Percentiles rank a stretch among this genome's conserved stretches.
phyloP scores from a whole-genome alignment of 2,888 invertebrate species.

The Athalia rosae region DNA sequence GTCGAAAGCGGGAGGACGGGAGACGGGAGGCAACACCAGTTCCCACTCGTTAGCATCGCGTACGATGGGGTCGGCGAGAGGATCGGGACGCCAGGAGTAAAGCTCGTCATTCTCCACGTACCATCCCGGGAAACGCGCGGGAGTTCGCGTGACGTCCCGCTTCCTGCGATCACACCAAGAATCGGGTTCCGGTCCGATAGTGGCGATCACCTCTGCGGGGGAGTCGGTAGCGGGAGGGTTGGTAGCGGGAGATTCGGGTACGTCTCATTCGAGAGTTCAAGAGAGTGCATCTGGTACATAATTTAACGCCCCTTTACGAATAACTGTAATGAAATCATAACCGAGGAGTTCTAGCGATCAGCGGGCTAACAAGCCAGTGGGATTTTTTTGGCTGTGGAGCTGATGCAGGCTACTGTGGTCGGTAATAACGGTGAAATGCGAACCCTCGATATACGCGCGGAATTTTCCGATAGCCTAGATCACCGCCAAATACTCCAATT shows the following conservation, averaged over 20 bases:
- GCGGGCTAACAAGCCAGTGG: constrained; percentile 50
- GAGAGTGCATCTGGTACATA: constrained; percentile 41
- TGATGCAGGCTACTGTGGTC: constrained; percentile 56
- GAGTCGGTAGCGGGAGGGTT: background rate
- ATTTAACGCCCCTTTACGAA: constrained; percentile 48
- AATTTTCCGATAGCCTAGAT: constrained; percentile 54
- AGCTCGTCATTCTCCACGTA: background rate
- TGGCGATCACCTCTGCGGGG: background rate
- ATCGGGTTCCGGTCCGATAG: background rate
- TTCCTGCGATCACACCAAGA: background rate
- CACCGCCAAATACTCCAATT: constrained; percentile 57
- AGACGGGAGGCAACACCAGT: background rate
- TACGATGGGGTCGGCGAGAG: background rate
- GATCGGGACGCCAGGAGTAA: background rate
- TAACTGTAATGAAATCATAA: constrained; percentile 49
- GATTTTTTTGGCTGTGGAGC: constrained; percentile 54
- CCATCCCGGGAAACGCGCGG: background rate
- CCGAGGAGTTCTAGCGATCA: constrained; percentile 52
- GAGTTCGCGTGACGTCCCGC: background rate
- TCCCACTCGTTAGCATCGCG: background rate
- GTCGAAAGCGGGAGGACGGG: background rate
- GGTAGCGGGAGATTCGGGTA: too few species aligned
- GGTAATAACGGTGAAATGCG: constrained; percentile 56
- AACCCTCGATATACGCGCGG: constrained; percentile 55
- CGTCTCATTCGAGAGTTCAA: background rate